Evolutionary conservation across 2,888 invertebrate genomes (phyloP).

Genomic region (Drosophila monieri): DNA sequence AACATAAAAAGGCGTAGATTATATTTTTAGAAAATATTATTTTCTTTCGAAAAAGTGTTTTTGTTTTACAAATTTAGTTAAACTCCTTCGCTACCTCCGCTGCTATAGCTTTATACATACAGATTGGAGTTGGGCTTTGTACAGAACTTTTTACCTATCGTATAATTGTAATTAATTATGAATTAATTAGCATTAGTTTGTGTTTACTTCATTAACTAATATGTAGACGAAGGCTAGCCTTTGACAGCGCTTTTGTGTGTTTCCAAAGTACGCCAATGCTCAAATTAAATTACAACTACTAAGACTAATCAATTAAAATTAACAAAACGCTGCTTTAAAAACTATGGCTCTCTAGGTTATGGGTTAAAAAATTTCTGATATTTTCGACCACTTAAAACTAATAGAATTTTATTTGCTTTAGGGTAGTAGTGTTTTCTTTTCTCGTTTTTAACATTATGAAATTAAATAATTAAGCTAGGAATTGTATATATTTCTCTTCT

Average conservation of each 20-base stretch:
- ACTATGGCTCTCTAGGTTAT: constrained; percentile 61
- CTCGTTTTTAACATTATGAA: constrained; percentile 31
- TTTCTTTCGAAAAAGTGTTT: constrained; percentile 46
- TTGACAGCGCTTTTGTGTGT: constrained; percentile 24
- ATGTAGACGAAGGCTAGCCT: constrained; percentile 55
- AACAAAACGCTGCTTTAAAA: constrained; percentile 64
- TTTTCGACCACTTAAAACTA: constrained; percentile 39
- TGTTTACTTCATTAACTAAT: constrained; percentile 68
- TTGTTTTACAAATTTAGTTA: constrained; percentile 46
- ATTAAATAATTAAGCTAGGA: constrained; percentile 70
- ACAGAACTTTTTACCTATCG: constrained; percentile 60
- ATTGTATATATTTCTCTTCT: constrained; percentile 9
- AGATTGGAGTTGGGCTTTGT: constrained; percentile 77
- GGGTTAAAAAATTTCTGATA: constrained; percentile 47
- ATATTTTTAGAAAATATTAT: constrained; percentile 75
- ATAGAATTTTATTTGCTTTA: constrained; percentile 37
- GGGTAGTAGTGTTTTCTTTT: constrained; percentile 3
- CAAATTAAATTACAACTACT: constrained; percentile 69
- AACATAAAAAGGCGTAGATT: constrained; percentile 45
- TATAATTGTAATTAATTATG: constrained; percentile 51
- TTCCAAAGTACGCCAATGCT: constrained; percentile 57
- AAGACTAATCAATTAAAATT: constrained; percentile 68
- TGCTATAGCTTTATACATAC: constrained; percentile 64
- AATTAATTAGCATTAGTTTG: constrained; percentile 61
- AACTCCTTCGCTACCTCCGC: constrained; percentile 26